A percentile compares a stretch with the other conserved stretches of the same genome.
Conservation (phyloP, 2,888 invertebrate genomes). For the Spilarctia lutea region DNA sequence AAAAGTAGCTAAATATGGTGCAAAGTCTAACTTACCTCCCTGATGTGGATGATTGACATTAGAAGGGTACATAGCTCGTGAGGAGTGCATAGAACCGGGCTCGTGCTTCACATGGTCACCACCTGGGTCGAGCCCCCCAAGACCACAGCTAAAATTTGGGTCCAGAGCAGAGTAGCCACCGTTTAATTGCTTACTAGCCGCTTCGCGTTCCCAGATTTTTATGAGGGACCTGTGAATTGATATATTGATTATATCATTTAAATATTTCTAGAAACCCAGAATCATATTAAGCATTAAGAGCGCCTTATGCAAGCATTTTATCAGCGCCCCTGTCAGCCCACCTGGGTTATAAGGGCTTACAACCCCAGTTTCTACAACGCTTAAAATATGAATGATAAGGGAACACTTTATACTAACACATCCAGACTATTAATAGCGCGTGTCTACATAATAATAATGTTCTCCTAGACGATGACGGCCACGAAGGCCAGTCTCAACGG, state of each 20-base stretch:
- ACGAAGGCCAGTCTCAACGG: too few relatives aligned
- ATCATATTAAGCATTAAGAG: too few relatives aligned
- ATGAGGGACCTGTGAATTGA: slow-evolving; percentile 87
- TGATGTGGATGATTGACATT: slow-evolving; percentile 76
- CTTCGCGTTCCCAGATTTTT: slow-evolving; percentile 94
- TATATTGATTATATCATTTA: background rate
- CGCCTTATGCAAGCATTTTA: too few relatives aligned
- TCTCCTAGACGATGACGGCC: too few relatives aligned
- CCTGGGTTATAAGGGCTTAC: too few relatives aligned
- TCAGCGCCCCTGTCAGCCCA: too few relatives aligned
- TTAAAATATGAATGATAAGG: too few relatives aligned
- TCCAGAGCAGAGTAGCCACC: slow-evolving; percentile 85
- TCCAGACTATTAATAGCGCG: too few relatives aligned
- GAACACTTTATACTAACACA: too few relatives aligned
- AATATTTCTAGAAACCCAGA: too few relatives aligned
- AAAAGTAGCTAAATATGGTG: background rate
- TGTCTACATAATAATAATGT: too few relatives aligned
- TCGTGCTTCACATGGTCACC: slow-evolving; percentile 83
- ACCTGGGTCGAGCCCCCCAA: slow-evolving; percentile 89
- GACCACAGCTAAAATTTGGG: slow-evolving; percentile 89
- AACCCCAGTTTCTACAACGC: too few relatives aligned
- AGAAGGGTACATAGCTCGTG: slow-evolving; percentile 71
- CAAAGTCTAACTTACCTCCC: slow-evolving; percentile 61
- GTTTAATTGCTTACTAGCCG: slow-evolving; percentile 84
- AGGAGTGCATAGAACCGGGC: slow-evolving; percentile 76